phyloP scores from a whole-genome alignment of 2,888 invertebrate genomes.

The Gastrophysa polygoni region DNA sequence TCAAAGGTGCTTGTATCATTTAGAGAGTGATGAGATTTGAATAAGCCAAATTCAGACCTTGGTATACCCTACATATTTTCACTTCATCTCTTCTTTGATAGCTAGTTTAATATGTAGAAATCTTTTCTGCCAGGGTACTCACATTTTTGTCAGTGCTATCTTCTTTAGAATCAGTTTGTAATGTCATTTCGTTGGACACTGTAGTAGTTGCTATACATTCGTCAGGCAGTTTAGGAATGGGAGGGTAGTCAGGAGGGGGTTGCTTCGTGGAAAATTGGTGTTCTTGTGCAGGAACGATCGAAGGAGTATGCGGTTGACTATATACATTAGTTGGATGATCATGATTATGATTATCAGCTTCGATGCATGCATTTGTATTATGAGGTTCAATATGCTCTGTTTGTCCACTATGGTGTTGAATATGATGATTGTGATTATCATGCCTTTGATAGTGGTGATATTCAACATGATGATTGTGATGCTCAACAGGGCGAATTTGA shows the following conservation, averaged over 20 bases:
- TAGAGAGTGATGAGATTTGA: no score
- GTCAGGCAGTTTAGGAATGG: conserved; percentile 45
- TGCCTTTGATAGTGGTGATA: not conserved
- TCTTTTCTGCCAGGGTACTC: conserved; percentile 42
- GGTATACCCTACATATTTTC: no score
- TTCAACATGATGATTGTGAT: conserved; percentile 10
- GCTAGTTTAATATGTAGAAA: not conserved
- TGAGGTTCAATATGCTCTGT: conserved; percentile 50
- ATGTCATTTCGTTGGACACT: conserved; percentile 50
- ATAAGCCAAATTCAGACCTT: no score
- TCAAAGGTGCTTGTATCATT: no score
- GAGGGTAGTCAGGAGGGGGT: conserved; percentile 27
- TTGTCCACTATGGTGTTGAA: conserved; percentile 23
- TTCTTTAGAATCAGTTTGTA: conserved; percentile 47
- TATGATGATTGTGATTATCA: conserved; percentile 21
- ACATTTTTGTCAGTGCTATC: conserved; percentile 45
- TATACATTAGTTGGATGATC: conserved; percentile 30
- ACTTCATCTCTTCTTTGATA: no score
- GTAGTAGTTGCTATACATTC: conserved; percentile 50
- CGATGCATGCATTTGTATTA: conserved; percentile 51
- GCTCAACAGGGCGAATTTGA: not conserved
- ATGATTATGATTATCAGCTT: conserved; percentile 39
- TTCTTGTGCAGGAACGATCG: conserved; percentile 16
- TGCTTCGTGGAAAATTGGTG: conserved; percentile 15
- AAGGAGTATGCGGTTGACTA: conserved; percentile 40